Evolutionary conservation across 2,888 invertebrate species (phyloP).

Genomic region (Mimachlamys varia): DNA sequence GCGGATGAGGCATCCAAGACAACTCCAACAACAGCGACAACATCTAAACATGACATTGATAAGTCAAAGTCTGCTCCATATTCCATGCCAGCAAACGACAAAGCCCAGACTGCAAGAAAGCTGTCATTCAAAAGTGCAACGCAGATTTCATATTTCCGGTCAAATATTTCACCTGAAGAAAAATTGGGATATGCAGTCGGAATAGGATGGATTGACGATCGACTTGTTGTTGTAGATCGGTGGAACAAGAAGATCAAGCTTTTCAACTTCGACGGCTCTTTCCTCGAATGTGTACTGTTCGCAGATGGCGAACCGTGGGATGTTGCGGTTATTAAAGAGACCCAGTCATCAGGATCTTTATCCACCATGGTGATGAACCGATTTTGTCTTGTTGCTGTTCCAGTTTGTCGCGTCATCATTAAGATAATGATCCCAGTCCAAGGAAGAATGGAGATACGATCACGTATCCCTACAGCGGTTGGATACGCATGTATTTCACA

Average conservation of each 20-base stretch:
- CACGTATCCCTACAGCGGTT: conserved; percentile 23
- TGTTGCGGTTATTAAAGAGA: no score
- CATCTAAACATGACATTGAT: no score
- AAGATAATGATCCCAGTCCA: background rate
- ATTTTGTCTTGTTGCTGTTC: conserved; percentile 40
- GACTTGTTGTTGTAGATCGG: conserved; percentile 45
- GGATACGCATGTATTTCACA: conserved; percentile 44
- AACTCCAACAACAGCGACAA: no score
- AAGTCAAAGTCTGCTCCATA: no score
- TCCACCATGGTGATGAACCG: conserved; percentile 36
- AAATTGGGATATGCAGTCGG: conserved; percentile 34
- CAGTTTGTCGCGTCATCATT: conserved; percentile 26
- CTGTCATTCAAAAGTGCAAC: no score
- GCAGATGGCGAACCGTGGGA: no score
- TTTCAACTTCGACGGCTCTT: background rate
- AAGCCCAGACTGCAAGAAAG: no score
- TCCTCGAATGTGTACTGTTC: background rate
- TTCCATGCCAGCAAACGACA: no score
- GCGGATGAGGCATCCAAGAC: no score
- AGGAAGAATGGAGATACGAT: background rate
- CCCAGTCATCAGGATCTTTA: background rate
- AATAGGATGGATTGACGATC: conserved; percentile 46
- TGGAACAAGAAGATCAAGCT: conserved; percentile 47
- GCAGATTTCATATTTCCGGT: no score
- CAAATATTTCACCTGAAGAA: conserved; percentile 21